Evolutionary conservation across 2,797 vertebrate genomes (phyloP).

Genomic region (Hapalemur alaotrensis): DNA sequence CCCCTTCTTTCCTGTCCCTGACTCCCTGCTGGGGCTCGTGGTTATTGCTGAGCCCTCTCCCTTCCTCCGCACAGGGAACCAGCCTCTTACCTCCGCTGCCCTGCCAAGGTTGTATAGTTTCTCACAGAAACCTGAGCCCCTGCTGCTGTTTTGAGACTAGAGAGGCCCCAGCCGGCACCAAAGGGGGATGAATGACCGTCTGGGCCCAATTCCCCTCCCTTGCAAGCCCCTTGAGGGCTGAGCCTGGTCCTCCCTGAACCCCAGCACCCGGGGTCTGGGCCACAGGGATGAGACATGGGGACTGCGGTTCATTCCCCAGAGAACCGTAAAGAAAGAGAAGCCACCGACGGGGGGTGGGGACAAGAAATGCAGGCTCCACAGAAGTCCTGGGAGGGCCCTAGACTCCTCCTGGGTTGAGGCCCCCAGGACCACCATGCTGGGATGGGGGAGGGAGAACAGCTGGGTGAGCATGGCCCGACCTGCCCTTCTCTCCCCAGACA

Average conservation of each 20-base stretch:
- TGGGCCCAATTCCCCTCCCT: background rate
- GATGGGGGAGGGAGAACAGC: background rate
- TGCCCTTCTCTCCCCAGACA: conserved; percentile 85
- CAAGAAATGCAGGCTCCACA: background rate
- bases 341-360: background rate
- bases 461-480: background rate
- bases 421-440: background rate
- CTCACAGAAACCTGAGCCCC: background rate
- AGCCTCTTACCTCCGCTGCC: background rate
- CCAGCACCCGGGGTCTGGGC: background rate
- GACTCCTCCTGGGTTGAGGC: background rate
- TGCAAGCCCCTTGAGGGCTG: background rate
- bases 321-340: background rate
- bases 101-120: background rate
- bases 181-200: background rate
- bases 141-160: background rate
- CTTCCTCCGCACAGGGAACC: background rate
- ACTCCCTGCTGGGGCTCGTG: background rate
- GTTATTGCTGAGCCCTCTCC: background rate
- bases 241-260: background rate
- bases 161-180: background rate
- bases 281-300: background rate
- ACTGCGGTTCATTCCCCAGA: background rate
- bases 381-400: background rate
- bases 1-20: background rate